Evolutionary conservation across 2,113 vertebrate species (phyloP).

Genomic region (Apodemus sylvaticus): DNA sequence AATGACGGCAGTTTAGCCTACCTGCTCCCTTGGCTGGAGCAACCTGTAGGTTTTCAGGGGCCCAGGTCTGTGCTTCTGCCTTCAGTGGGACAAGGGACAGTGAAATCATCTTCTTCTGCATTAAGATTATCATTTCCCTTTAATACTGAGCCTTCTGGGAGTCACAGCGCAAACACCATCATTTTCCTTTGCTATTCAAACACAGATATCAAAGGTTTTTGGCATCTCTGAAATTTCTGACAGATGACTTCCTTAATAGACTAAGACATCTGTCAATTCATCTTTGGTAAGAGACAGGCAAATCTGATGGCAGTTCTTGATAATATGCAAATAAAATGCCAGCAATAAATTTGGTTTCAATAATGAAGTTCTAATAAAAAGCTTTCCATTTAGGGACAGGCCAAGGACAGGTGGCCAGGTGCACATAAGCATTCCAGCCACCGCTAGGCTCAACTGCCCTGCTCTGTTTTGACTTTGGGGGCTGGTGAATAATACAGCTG

Average conservation of each 20-base stretch:
- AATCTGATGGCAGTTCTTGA: background rate
- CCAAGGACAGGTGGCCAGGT: background rate
- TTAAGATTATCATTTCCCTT: background rate
- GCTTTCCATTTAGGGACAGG: background rate
- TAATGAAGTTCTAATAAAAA: background rate
- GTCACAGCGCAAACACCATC: background rate
- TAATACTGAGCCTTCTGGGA: background rate
- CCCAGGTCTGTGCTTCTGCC: background rate
- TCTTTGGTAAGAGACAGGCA: background rate
- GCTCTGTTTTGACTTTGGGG: slow-evolving; percentile 24
- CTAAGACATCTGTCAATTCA: background rate
- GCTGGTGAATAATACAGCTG: background rate
- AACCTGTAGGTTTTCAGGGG: background rate
- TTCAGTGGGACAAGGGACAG: background rate
- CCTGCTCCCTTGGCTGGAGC: background rate
- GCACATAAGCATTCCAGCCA: background rate
- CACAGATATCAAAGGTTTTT: background rate
- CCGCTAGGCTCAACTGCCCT: background rate
- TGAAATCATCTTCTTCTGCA: background rate
- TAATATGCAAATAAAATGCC: slow-evolving; percentile 35
- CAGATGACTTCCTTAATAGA: background rate
- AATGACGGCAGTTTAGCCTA: background rate
- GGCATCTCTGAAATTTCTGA: background rate
- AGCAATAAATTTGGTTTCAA: background rate
- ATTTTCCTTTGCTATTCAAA: background rate